Evolutionary conservation across 1,140 invertebrate species (phyloP).

Genomic region (Gyrodactylus salaris): DNA sequence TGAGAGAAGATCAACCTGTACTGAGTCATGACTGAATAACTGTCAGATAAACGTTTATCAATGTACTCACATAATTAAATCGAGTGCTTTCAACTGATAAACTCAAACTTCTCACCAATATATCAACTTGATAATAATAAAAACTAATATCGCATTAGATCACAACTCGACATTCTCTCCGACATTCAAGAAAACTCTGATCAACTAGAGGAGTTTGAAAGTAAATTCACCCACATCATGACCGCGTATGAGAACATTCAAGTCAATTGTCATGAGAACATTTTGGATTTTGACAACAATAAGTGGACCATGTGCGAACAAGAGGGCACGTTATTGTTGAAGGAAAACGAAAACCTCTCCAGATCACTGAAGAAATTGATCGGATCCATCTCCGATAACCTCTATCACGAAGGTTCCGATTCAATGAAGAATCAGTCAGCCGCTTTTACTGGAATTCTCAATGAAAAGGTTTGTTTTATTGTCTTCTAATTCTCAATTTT

Average conservation of each 20-base stretch:
- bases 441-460: background rate
- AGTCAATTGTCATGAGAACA: background rate
- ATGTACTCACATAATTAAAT: too few species aligned
- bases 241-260: background rate
- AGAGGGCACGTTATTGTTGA: background rate
- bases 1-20: too few species aligned
- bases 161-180: background rate
- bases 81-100: too few species aligned
- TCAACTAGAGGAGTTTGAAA: background rate
- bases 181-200: background rate
- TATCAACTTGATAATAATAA: too few species aligned
- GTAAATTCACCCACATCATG: background rate
- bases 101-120: too few species aligned
- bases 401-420: background rate
- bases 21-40: too few species aligned
- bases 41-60: too few species aligned
- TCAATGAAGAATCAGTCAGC: background rate
- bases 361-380: background rate
- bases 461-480: background rate
- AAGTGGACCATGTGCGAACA: background rate
- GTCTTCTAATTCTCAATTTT: background rate
- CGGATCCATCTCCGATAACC: background rate
- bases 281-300: background rate
- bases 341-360: background rate
- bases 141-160: too few species aligned